Conservation (phyloP, 2,113 vertebrate species). For the Atrichornis clamosus region DNA sequence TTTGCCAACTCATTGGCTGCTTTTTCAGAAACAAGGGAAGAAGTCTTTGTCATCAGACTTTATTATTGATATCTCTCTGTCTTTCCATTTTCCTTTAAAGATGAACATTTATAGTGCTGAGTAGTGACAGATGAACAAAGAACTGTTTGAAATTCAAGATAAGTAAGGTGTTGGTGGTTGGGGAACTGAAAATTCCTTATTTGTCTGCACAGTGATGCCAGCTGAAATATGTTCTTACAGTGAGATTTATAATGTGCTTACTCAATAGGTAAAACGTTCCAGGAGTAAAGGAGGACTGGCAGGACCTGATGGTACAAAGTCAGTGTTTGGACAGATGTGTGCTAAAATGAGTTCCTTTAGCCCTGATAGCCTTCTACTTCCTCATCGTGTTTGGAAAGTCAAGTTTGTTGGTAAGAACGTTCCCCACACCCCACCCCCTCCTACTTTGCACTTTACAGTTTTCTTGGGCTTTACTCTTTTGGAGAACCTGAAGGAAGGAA, state of each 20-base stretch:
- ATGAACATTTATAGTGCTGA: not conserved
- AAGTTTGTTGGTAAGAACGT: slow-evolving; percentile 91
- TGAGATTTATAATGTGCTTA: not conserved
- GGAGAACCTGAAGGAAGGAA: not conserved
- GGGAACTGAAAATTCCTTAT: not conserved
- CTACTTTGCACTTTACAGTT: not conserved
- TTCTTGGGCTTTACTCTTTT: not conserved
- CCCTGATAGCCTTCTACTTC: slow-evolving; percentile 93
- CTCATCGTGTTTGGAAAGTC: slow-evolving; percentile 98
- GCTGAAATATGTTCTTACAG: not conserved
- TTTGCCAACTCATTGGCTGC: not conserved
- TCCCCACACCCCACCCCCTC: not conserved
- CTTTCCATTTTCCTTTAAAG: not conserved
- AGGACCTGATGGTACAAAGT: slow-evolving; percentile 96
- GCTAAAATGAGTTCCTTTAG: slow-evolving; percentile 98
- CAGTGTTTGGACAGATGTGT: slow-evolving; percentile 99
- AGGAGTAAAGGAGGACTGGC: slow-evolving; percentile 97
- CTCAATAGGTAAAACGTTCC: slow-evolving; percentile 92
- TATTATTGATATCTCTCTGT: not conserved
- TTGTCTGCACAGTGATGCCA: not conserved
- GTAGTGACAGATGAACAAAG: not conserved
- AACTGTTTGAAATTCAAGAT: not conserved
- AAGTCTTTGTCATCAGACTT: not conserved
- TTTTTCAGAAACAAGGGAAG: not conserved
- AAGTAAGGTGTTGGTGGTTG: not conserved